Percentiles rank a stretch among this genome's conserved stretches.
These are phyloP conservation scores for Carlito syrichta DNA, from an alignment of 2,113 vertebrate genomes.

Conservation along the genomic window DNA sequence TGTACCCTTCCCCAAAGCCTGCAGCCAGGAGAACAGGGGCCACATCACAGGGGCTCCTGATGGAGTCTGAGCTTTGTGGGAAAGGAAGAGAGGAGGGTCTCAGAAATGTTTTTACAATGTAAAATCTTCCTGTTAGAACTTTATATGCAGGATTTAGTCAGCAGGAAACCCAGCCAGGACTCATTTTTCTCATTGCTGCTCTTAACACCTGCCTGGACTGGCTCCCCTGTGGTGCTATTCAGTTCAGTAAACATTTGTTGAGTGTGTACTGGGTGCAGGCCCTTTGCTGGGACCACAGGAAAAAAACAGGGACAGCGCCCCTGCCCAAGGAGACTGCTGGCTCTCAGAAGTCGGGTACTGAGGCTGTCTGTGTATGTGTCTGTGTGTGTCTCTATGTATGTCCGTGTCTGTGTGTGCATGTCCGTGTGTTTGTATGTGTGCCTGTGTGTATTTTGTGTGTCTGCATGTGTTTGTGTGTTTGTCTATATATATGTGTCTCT, in stretches of 20 bases:
- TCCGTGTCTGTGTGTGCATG: neutral
- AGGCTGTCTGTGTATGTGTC: neutral
- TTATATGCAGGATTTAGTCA: neutral
- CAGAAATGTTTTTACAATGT: neutral
- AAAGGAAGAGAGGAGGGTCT: neutral
- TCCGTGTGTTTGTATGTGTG: neutral
- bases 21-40: neutral
- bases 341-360: neutral
- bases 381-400: too few species aligned
- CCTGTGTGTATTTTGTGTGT: neutral
- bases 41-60: neutral
- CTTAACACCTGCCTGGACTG: neutral
- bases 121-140: neutral
- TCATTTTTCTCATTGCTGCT: neutral
- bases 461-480: neutral
- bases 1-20: neutral
- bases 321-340: neutral
- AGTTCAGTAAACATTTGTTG: neutral
- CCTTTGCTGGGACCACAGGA: neutral
- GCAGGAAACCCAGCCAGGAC: neutral
- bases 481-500: neutral
- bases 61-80: neutral
- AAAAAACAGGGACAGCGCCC: neutral
- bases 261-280: neutral
- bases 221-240: neutral